Evolutionary conservation across 1,140 invertebrate species (phyloP).

Genomic region (Meloidogyne exigua): DNA sequence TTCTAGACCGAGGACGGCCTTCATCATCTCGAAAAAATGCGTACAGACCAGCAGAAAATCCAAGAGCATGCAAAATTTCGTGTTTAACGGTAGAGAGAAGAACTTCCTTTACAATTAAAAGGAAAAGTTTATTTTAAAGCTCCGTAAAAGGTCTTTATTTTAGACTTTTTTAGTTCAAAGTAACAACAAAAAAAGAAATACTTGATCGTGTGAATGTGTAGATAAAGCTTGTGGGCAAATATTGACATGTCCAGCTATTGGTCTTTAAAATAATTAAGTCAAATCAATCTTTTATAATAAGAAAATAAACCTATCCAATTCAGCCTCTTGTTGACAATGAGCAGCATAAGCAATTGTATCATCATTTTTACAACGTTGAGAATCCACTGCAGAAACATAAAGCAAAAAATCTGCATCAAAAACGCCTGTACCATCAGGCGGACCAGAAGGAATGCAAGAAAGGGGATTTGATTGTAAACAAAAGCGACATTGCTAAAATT

Average conservation of each 20-base stretch:
- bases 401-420: slow-evolving; percentile 75
- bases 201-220: slow-evolving; percentile 82
- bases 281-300: slow-evolving; percentile 9
- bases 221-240: slow-evolving; percentile 92
- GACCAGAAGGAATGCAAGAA: slow-evolving; percentile 46
- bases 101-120: slow-evolving; percentile 69
- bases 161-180: too few relatives aligned
- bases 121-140: neutral
- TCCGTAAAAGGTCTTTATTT: too few relatives aligned
- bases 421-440: slow-evolving; percentile 34
- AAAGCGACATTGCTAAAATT: slow-evolving; percentile 41
- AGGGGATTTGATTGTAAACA: slow-evolving; percentile 43
- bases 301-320: slow-evolving; percentile 46
- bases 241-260: slow-evolving; percentile 96
- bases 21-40: slow-evolving; percentile 59
- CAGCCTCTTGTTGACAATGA: slow-evolving; percentile 94
- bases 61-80: slow-evolving; percentile 92
- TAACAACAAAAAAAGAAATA: neutral
- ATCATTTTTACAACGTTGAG: slow-evolving; percentile 82
- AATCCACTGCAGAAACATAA: slow-evolving; percentile 90
- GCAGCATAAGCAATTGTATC: slow-evolving; percentile 94
- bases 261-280: slow-evolving; percentile 70
- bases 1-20: slow-evolving; percentile 36
- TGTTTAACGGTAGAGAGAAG: slow-evolving; percentile 94
- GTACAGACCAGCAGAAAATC: slow-evolving; percentile 65